Evolutionary conservation across 2,797 vertebrate genomes (phyloP).

Genomic region (Zenarchopterus dispar): DNA sequence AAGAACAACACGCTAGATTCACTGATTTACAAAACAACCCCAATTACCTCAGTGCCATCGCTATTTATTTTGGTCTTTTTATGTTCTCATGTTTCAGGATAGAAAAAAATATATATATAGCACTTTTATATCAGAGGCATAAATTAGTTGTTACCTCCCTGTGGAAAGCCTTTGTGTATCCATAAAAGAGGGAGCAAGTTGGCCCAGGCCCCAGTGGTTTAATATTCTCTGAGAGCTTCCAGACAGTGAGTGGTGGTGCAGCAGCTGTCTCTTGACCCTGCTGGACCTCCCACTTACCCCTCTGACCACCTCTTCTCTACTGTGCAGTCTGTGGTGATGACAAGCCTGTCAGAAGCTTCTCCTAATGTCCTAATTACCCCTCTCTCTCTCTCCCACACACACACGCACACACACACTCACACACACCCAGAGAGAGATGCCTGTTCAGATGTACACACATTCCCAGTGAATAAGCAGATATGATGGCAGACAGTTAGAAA

Average conservation of each 20-base stretch:
- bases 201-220: conserved; percentile 68
- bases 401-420: conserved; percentile 20
- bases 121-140: conserved; percentile 56
- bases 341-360: conserved; percentile 83
- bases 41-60: conserved; percentile 56
- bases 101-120: conserved; percentile 25
- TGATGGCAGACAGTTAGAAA: conserved; percentile 38
- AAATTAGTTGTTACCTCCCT: conserved; percentile 55
- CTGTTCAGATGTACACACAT: conserved; percentile 35
- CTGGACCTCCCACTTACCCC: conserved; percentile 72
- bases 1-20: conserved; percentile 52
- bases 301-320: conserved; percentile 76
- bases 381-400: too few species aligned
- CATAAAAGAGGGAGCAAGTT: conserved; percentile 66
- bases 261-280: conserved; percentile 80
- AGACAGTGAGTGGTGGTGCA: conserved; percentile 79
- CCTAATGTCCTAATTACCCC: conserved; percentile 84
- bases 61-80: conserved; percentile 59
- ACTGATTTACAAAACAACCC: conserved; percentile 67
- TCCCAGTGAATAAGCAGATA: conserved; percentile 63
- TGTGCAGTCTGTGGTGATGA: conserved; percentile 78
- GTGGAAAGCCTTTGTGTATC: conserved; percentile 57
- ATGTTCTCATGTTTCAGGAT: conserved; percentile 56
- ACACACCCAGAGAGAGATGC: conserved; percentile 16
- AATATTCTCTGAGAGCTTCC: conserved; percentile 81